Conservation (phyloP, 2,888 invertebrate genomes). For the Hirtodrosophila histrioides region DNA sequence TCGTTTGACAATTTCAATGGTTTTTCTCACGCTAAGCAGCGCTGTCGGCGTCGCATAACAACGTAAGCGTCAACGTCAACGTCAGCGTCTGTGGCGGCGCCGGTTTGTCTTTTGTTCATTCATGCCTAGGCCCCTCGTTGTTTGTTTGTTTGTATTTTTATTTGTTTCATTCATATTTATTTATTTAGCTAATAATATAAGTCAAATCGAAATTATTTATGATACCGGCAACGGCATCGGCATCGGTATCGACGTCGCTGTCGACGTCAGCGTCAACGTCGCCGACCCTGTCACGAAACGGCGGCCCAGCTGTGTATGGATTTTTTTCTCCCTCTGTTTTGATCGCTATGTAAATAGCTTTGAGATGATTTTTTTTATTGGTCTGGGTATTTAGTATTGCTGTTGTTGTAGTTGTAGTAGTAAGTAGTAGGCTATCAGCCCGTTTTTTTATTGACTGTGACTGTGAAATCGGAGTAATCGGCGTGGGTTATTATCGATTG, state of each 20-base stretch:
- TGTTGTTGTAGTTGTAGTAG: conserved; percentile 3
- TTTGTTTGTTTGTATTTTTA: conserved; percentile 41
- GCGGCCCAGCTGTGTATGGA: conserved; percentile 34
- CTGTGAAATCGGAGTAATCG: conserved; percentile 21
- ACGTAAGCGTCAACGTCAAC: conserved; percentile 19
- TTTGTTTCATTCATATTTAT: conserved; percentile 62
- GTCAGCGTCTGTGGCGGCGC: conserved; percentile 51
- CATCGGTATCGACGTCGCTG: conserved; percentile 12
- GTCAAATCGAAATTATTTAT: conserved; percentile 77
- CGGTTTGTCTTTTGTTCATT: conserved; percentile 72
- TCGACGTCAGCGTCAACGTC: conserved; percentile 1
- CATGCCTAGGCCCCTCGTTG: conserved; percentile 56
- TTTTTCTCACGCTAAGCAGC: conserved; percentile 75
- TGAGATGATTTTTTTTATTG: conserved; percentile 66
- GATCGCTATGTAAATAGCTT: conserved; percentile 71
- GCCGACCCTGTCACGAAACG: conserved; percentile 49
- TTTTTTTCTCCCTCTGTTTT: conserved; percentile 53
- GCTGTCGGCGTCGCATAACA: conserved; percentile 33
- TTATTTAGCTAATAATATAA: conserved; percentile 77
- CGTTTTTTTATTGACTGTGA: conserved; percentile 24
- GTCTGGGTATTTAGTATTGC: conserved; percentile 46
- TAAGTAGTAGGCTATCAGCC: conserved; percentile 25
- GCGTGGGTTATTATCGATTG: conserved; percentile 8
- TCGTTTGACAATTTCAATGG: conserved; percentile 72
- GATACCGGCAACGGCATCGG: conserved; percentile 60